Conservation (phyloP, 2,888 invertebrate genomes). For the Podabrus alpinus region DNA sequence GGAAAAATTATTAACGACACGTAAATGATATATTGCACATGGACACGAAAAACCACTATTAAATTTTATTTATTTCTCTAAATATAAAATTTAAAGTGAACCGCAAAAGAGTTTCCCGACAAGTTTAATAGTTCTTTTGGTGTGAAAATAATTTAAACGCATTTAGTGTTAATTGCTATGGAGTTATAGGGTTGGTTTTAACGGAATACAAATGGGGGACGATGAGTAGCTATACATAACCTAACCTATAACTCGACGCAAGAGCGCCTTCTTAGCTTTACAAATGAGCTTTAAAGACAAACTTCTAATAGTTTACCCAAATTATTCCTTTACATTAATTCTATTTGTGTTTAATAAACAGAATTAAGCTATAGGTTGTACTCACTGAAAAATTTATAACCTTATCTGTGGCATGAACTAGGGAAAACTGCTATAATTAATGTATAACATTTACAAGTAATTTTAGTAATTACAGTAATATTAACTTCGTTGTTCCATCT, state of each 20-base stretch:
- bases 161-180: conserved; percentile 25
- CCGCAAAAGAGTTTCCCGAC: neutral
- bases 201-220: conserved; percentile 29
- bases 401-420: neutral
- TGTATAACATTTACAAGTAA: neutral
- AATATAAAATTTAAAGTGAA: neutral
- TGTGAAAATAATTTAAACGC: conserved; percentile 22
- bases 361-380: conserved; percentile 1
- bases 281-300: conserved; percentile 23
- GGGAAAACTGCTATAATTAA: neutral
- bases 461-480: neutral
- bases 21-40: conserved; percentile 29
- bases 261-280: conserved; percentile 28
- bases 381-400: neutral
- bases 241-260: conserved; percentile 27
- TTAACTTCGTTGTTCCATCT: neutral
- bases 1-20: conserved; percentile 31
- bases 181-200: conserved; percentile 9
- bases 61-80: conserved; percentile 32
- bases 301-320: conserved; percentile 26
- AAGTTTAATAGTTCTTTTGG: conserved; percentile 12
- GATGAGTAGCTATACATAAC: conserved; percentile 27
- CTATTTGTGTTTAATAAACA: conserved; percentile 23
- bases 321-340: conserved; percentile 29
- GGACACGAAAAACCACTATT: conserved; percentile 33